Evolutionary conservation across 1,140 invertebrate species (phyloP).

Genomic region (Orius insidiosus): DNA sequence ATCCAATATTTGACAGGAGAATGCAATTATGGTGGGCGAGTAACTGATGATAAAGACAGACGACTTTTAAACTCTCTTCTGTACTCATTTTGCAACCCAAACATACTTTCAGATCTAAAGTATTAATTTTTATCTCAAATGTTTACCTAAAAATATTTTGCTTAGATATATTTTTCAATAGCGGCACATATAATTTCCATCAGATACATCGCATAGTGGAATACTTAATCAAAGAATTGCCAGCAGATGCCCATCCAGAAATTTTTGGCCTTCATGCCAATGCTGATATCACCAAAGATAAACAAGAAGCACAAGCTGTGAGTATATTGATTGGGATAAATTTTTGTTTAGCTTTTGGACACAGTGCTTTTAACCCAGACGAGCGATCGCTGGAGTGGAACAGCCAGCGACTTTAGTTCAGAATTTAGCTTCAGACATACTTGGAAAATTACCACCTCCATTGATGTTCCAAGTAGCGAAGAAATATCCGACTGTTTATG

Average conservation of each 20-base stretch:
- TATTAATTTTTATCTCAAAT: too few relatives aligned
- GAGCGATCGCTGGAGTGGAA: conserved; percentile 35
- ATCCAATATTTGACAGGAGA: conserved; percentile 77
- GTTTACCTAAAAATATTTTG: neutral
- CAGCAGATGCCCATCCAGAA: conserved; percentile 58
- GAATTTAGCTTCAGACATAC: conserved; percentile 51
- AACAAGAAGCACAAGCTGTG: conserved; percentile 62
- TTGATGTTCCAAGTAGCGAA: conserved; percentile 48
- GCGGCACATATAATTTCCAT: conserved; percentile 57
- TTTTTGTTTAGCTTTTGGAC: conserved; percentile 48
- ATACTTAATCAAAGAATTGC: conserved; percentile 53
- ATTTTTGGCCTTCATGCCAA: conserved; percentile 83
- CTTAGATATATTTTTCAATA: conserved; percentile 56
- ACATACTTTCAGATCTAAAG: conserved; percentile 33
- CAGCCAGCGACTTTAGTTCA: conserved; percentile 46
- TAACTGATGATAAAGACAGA: conserved; percentile 83
- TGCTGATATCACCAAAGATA: conserved; percentile 83
- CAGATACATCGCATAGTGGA: conserved; percentile 46
- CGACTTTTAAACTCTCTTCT: conserved; percentile 62
- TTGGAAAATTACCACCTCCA: conserved; percentile 43
- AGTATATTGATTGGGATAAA: too few relatives aligned
- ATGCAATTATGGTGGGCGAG: conserved; percentile 89
- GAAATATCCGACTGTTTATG: conserved; percentile 68
- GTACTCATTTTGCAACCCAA: conserved; percentile 56
- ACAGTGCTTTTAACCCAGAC: conserved; percentile 56